phyloP scores from a whole-genome alignment of 2,113 vertebrate species.

The Indri indri region DNA sequence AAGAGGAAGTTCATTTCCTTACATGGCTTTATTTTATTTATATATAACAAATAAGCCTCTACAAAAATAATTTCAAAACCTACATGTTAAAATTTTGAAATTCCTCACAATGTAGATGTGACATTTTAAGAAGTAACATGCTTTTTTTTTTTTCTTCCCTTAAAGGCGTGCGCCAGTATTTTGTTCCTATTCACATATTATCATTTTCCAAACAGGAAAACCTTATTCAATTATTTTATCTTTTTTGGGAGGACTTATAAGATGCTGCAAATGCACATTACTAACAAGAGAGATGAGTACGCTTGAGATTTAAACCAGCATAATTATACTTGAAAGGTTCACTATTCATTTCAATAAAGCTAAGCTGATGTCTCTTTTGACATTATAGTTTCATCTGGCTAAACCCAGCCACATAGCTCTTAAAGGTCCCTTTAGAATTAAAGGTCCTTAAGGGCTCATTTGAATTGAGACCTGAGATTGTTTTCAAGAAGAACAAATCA shows the following conservation, averaged over 20 bases:
- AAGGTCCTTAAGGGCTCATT: background rate
- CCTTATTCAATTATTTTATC: background rate
- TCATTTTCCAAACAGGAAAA: constrained; percentile 20
- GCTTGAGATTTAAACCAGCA: background rate
- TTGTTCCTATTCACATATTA: background rate
- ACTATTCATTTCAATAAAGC: background rate
- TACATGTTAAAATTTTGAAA: background rate
- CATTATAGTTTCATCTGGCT: background rate
- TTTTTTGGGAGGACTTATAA: background rate
- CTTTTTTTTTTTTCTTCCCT: background rate
- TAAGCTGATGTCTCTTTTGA: background rate
- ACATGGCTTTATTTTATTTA: background rate
- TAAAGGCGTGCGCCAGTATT: background rate
- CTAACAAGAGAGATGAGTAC: background rate
- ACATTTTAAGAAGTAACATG: background rate
- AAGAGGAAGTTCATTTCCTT: background rate
- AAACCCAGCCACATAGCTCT: background rate
- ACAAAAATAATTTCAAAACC: background rate
- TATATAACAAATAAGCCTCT: background rate
- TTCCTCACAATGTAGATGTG: background rate
- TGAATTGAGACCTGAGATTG: background rate
- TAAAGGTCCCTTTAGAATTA: background rate
- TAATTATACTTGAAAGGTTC: constrained; percentile 20
- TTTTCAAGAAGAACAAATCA: constrained; percentile 29
- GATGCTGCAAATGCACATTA: background rate